phyloP scores from a whole-genome alignment of 2,888 invertebrate genomes.

The Sarcophaga subvicina region DNA sequence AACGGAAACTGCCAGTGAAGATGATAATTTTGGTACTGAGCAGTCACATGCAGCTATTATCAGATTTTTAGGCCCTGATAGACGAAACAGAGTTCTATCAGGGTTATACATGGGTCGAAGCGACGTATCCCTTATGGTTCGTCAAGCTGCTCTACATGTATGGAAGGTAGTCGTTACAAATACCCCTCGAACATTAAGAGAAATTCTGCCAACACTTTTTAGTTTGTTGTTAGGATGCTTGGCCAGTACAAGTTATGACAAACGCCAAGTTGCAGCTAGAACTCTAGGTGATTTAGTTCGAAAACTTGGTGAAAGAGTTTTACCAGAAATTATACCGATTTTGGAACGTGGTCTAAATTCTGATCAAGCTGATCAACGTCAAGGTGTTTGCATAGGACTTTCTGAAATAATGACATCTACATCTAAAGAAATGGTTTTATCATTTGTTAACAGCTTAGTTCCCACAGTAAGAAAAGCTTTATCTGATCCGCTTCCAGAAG shows the following conservation, averaged over 20 bases:
- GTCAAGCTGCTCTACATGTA: slow-evolving; percentile 98
- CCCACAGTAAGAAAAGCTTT: slow-evolving; percentile 98
- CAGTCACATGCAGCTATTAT: slow-evolving; percentile 96
- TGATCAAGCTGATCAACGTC: slow-evolving; percentile 95
- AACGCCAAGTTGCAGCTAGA: slow-evolving; percentile 97
- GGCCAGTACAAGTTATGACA: slow-evolving; percentile 97
- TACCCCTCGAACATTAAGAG: slow-evolving; percentile 96
- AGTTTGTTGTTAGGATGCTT: slow-evolving; percentile 95
- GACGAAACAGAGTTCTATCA: slow-evolving; percentile 95
- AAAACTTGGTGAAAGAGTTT: slow-evolving; percentile 97
- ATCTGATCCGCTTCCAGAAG: slow-evolving; percentile 96
- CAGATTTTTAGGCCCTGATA: slow-evolving; percentile 92
- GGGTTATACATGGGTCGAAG: slow-evolving; percentile 98
- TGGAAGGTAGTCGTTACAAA: slow-evolving; percentile 99
- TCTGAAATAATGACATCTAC: slow-evolving; percentile 99
- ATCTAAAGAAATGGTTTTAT: slow-evolving; percentile 95
- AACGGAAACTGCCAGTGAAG: slow-evolving; percentile 98
- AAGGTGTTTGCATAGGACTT: slow-evolving; percentile 99
- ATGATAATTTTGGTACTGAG: slow-evolving; percentile 99
- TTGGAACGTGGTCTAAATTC: slow-evolving; percentile 96
- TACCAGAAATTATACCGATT: slow-evolving; percentile 99
- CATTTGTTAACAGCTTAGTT: slow-evolving; percentile 93
- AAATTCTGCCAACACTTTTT: slow-evolving; percentile 97
- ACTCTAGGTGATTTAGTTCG: slow-evolving; percentile 98
- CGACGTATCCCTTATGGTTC: slow-evolving; percentile 97